Percentiles rank a stretch among this genome's conserved stretches.
Conservation (phyloP, 2,888 invertebrate species). For the Dione juno region DNA sequence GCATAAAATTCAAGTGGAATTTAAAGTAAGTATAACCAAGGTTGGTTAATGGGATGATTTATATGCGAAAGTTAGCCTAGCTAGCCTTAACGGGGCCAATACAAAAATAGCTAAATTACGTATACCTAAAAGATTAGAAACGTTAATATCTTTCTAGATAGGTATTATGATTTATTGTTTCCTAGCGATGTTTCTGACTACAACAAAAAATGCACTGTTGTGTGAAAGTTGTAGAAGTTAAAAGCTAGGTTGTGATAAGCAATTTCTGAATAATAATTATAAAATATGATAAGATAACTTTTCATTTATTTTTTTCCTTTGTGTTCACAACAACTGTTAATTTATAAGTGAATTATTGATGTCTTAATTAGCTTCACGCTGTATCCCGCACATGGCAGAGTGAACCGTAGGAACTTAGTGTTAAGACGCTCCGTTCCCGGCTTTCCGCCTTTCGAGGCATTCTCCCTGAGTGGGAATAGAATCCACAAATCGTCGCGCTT, state of each 20-base stretch:
- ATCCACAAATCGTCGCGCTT: no score
- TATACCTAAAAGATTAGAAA: neutral
- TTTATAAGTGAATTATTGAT: no score
- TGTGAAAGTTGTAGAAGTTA: no score
- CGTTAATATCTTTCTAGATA: neutral
- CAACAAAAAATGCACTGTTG: neutral
- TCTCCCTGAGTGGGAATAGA: no score
- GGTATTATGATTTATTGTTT: neutral
- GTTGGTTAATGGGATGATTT: conserved; percentile 16
- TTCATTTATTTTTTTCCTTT: no score
- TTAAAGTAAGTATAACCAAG: conserved; percentile 1
- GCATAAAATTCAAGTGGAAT: conserved; percentile 2
- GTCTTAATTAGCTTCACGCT: no score
- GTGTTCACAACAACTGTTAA: no score
- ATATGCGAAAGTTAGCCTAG: conserved; percentile 13
- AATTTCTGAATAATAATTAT: neutral
- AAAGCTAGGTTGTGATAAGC: neutral
- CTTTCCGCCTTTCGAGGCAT: no score
- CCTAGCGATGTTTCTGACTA: neutral
- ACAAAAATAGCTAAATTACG: neutral
- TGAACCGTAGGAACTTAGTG: no score
- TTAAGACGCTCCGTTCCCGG: no score
- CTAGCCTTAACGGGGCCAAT: neutral
- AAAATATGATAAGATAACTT: no score
- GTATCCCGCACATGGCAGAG: no score